Base-by-base conservation (phyloP, 2,888 invertebrate species). In the Pteria penguin region DNA sequence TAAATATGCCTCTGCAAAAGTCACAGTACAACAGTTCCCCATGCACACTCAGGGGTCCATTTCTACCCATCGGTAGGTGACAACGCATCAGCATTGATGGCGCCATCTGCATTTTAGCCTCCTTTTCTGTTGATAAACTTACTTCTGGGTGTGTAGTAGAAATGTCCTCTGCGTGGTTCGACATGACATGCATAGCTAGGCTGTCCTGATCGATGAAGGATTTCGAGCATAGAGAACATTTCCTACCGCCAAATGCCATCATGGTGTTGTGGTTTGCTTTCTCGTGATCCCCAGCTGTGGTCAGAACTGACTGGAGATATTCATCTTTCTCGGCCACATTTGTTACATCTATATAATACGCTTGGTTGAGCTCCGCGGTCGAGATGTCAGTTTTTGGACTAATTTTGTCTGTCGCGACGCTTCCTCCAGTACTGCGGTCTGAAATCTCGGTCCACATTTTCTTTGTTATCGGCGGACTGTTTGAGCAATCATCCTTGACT, bases 131-230 rank as follows among this genome's bases (percentile, higher is more conserved):
- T 32, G 8, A 31, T 24, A 52, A 58, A 29, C 32, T 57, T 32
- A 27, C 63, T 8, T 8, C 45, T 18, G 8, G 11, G 18, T 8
- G 8, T 18, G 45, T 45, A 60, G 73, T 5, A 27, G 68, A 24
- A 27, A 55, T 24, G 31, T 52, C 60, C 14, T 72, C 36, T 4
- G 83, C 71, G 52, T 85, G 85, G 22, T 78, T 74, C 1, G 85
- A 87, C 89, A 91, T 89, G 80, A 91, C 87, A 74, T 91, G 91
- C 90, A 91, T 90, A 4, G 91, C 91, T 57, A 91, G 78, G 0
- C 90, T 80, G 75, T 91, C 91, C 61, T 90, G 86, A 69, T 86
- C 88, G 18, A 79, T 63, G 76, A 90, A 90, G 3, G 78, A 60
- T 36, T 84, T 80, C 5, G 84, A 83, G 79, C 91, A 91, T 31